These are phyloP conservation scores for Linyphia triangularis DNA, from an alignment of 2,888 invertebrate genomes.

Conservation along the genomic window DNA sequence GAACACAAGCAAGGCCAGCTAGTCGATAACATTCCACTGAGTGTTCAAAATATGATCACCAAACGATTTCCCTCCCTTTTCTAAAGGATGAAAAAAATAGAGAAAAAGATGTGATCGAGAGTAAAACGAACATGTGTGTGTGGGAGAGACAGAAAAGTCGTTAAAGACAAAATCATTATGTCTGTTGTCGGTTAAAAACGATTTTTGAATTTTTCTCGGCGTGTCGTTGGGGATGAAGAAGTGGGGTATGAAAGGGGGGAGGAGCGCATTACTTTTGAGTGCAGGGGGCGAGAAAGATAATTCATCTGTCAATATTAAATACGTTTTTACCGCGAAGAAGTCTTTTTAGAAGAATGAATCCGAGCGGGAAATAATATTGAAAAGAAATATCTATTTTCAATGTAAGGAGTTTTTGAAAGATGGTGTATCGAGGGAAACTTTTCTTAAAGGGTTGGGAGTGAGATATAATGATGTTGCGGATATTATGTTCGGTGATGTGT, in stretches of 20 bases:
- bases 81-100: neutral
- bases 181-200: constrained; percentile 57
- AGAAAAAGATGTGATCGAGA: neutral
- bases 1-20: neutral
- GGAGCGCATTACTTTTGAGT: constrained; percentile 20
- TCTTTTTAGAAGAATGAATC: neutral
- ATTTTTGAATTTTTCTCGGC: constrained; percentile 53
- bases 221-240: no score
- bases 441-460: neutral
- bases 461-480: neutral
- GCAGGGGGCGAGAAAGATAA: constrained; percentile 41
- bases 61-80: constrained; percentile 24
- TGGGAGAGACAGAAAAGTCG: constrained; percentile 51
- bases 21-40: constrained; percentile 40
- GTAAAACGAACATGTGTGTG: neutral
- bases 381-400: constrained; percentile 48
- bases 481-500: neutral
- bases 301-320: constrained; percentile 63
- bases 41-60: constrained; percentile 60
- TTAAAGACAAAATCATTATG: constrained; percentile 73
- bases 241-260: neutral
- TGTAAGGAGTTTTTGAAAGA: constrained; percentile 2
- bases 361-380: constrained; percentile 32
- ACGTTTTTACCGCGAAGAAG: constrained; percentile 6
- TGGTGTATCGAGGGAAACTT: neutral